phyloP scores from a whole-genome alignment of 2,113 vertebrate genomes.

The Rhinichthys klamathensis region DNA sequence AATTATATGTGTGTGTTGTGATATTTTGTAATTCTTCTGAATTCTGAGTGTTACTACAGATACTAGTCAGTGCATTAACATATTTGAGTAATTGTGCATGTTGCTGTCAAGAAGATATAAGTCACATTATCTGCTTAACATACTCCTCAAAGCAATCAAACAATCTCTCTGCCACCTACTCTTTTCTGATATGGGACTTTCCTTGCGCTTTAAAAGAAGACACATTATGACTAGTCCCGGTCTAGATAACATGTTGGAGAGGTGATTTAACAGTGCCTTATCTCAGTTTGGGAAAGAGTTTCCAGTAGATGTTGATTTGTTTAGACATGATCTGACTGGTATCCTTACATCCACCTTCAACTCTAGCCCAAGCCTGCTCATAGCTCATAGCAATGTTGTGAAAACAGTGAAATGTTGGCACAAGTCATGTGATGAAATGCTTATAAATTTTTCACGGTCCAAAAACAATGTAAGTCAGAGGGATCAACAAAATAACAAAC shows the following conservation, averaged over 20 bases:
- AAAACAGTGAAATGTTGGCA: slow-evolving; percentile 1
- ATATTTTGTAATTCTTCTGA: no score
- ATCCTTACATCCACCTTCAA: background rate
- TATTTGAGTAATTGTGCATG: background rate
- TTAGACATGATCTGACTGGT: slow-evolving; percentile 23
- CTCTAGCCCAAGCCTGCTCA: background rate
- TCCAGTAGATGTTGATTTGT: background rate
- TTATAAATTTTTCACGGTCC: background rate
- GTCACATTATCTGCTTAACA: background rate
- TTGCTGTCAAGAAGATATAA: background rate
- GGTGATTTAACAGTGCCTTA: background rate
- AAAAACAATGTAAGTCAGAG: background rate
- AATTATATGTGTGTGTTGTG: background rate
- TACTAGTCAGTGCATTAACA: no score
- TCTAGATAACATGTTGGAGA: slow-evolving; percentile 7
- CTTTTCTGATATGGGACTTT: slow-evolving; percentile 15
- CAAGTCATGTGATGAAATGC: background rate
- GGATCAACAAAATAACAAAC: slow-evolving; percentile 10
- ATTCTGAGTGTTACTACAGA: no score
- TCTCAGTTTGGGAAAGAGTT: background rate
- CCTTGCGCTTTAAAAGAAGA: background rate
- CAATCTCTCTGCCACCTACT: background rate
- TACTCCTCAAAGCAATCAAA: slow-evolving; percentile 21
- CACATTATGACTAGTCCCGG: slow-evolving; percentile 25
- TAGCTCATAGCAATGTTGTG: slow-evolving; percentile 13